phyloP scores from a whole-genome alignment of 2,797 vertebrate species.

The Argentina silus region DNA sequence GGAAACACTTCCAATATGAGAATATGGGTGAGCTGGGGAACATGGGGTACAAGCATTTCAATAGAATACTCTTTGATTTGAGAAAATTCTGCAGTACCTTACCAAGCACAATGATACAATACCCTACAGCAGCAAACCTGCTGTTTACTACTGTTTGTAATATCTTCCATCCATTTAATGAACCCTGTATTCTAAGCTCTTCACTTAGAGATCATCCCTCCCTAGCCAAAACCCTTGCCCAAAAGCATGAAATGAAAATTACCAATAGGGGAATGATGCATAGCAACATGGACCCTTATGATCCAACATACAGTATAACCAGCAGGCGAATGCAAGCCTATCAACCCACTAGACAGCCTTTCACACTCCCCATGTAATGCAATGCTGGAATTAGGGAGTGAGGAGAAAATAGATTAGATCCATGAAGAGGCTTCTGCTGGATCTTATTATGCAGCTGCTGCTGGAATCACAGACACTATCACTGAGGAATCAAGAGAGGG shows the following conservation, averaged over 20 bases:
- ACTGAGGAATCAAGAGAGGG: not conserved
- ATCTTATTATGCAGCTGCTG: not conserved
- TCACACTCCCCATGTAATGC: not conserved
- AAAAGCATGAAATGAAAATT: not conserved
- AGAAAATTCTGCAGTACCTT: slow-evolving; percentile 3
- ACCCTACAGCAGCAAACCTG: slow-evolving; percentile 8
- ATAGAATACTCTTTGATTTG: no score
- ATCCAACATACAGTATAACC: not conserved
- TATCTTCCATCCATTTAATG: slow-evolving; percentile 22
- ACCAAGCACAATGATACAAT: slow-evolving; percentile 6
- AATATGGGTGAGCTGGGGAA: not conserved
- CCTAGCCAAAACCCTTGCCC: slow-evolving; percentile 1
- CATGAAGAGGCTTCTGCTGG: not conserved
- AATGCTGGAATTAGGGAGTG: not conserved
- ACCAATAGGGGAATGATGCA: not conserved
- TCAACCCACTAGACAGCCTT: not conserved
- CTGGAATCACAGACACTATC: not conserved
- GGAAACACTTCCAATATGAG: not conserved
- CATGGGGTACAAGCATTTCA: not conserved
- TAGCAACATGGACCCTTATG: not conserved
- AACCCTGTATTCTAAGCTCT: not conserved
- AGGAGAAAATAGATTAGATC: not conserved
- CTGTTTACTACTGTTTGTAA: slow-evolving; percentile 12
- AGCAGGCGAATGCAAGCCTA: not conserved
- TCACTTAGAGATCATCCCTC: not conserved